Conservation (phyloP, 2,113 vertebrate genomes). For the Pontoporia blainvillei region DNA sequence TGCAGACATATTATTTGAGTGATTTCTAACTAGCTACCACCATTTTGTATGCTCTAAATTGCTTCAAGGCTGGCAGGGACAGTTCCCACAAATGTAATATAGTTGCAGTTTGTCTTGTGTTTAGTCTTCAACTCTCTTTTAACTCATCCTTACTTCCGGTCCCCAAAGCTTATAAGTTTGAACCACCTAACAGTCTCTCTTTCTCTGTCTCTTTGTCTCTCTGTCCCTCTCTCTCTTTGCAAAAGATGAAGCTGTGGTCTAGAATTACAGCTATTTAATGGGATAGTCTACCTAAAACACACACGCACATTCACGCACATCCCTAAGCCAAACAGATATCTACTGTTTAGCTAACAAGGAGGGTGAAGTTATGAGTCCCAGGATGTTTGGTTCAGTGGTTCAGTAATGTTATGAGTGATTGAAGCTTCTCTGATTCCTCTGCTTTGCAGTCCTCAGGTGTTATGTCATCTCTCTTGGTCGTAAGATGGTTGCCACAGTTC, state of each 20-base stretch:
- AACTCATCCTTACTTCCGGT: background rate
- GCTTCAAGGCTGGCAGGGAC: background rate
- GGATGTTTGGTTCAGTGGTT: background rate
- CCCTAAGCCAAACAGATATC: background rate
- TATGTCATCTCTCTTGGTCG: background rate
- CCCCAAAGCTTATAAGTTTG: background rate
- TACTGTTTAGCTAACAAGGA: background rate
- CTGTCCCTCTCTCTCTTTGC: background rate
- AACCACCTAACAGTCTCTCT: background rate
- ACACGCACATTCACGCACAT: background rate
- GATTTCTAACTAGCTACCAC: background rate
- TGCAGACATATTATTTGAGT: background rate
- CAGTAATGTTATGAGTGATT: background rate
- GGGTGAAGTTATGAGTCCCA: background rate
- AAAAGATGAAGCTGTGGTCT: background rate
- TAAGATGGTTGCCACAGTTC: background rate
- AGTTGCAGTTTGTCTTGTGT: background rate
- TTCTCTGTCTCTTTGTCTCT: background rate
- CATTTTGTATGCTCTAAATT: background rate
- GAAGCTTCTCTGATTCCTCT: background rate
- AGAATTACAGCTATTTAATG: background rate
- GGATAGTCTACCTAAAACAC: background rate
- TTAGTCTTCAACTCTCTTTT: background rate
- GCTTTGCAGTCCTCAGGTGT: background rate
- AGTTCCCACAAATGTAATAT: background rate